Percentiles rank a stretch among this genome's conserved stretches.
These are phyloP conservation scores for Dynastes maya DNA, from an alignment of 2,888 invertebrate species.

Conservation along the genomic window DNA sequence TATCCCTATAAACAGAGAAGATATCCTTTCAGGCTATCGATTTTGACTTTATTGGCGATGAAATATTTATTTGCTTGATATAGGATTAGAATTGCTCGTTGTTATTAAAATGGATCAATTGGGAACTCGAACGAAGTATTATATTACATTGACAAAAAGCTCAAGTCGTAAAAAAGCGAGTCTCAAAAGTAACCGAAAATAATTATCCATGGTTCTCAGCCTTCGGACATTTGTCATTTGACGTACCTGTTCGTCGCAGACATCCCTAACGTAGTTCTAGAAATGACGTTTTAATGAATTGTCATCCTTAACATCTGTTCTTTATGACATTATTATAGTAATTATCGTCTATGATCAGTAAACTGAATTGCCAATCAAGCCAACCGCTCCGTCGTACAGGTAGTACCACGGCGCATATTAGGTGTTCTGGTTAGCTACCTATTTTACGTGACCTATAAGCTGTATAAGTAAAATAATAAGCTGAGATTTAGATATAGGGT, in stretches of 20 bases:
- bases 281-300: slow-evolving; percentile 49
- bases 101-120: not conserved
- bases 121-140: not conserved
- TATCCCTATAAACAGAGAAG: no score
- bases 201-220: slow-evolving; percentile 5
- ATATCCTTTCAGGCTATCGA: no score
- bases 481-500: no score
- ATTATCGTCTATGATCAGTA: slow-evolving; percentile 24
- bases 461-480: no score
- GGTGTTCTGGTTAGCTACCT: not conserved
- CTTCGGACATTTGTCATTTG: slow-evolving; percentile 23
- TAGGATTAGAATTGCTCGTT: no score
- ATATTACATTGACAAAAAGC: not conserved
- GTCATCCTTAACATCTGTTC: slow-evolving; percentile 49
- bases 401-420: not conserved
- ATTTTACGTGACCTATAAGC: not conserved
- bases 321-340: slow-evolving; percentile 38
- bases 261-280: slow-evolving; percentile 5
- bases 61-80: no score
- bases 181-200: not conserved
- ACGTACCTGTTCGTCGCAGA: slow-evolving; percentile 20
- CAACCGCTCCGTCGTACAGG: not conserved
- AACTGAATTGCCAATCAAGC: slow-evolving; percentile 16
- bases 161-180: slow-evolving; percentile 1
- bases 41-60: no score